A percentile compares a stretch with the other conserved stretches of the same genome.
Conservation (phyloP, 2,888 invertebrate genomes). For the Zygogramma bicolorata region DNA sequence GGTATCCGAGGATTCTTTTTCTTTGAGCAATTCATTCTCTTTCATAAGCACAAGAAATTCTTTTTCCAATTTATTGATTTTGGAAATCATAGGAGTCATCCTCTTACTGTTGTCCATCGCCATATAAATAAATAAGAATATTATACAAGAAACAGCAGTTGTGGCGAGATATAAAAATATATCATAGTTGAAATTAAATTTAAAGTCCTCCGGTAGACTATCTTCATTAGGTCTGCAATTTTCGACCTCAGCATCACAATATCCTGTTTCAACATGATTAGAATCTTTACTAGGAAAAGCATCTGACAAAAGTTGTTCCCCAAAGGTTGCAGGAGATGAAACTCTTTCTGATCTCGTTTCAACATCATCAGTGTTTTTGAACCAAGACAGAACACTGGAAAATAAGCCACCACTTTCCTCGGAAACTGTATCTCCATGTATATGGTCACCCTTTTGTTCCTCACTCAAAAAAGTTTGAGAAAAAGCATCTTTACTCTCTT, state of each 20-base stretch:
- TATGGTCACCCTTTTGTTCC: constrained; percentile 17
- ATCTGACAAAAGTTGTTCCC: background rate
- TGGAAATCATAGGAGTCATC: constrained; percentile 78
- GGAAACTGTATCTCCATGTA: constrained; percentile 15
- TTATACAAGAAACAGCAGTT: constrained; percentile 78
- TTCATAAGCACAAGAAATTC: constrained; percentile 72
- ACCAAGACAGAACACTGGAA: constrained; percentile 26
- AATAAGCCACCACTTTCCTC: constrained; percentile 27
- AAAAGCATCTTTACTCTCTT: constrained; percentile 8
- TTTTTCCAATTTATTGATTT: constrained; percentile 75
- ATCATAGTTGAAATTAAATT: constrained; percentile 51
- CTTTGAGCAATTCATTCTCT: constrained; percentile 76
- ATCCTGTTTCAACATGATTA: background rate
- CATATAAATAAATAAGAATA: constrained; percentile 83
- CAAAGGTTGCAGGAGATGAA: background rate
- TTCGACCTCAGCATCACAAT: constrained; percentile 29
- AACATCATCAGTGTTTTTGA: constrained; percentile 5
- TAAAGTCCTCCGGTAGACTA: constrained; percentile 21
- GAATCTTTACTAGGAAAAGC: background rate
- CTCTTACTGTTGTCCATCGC: constrained; percentile 81
- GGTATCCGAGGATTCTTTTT: constrained; percentile 60
- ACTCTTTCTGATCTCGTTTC: constrained; percentile 1
- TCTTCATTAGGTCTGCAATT: constrained; percentile 16
- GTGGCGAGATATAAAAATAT: constrained; percentile 62
- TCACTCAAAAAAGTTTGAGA: constrained; percentile 10